Evolutionary conservation across 2,888 invertebrate genomes (phyloP).

Genomic region (Cantharis rufa): DNA sequence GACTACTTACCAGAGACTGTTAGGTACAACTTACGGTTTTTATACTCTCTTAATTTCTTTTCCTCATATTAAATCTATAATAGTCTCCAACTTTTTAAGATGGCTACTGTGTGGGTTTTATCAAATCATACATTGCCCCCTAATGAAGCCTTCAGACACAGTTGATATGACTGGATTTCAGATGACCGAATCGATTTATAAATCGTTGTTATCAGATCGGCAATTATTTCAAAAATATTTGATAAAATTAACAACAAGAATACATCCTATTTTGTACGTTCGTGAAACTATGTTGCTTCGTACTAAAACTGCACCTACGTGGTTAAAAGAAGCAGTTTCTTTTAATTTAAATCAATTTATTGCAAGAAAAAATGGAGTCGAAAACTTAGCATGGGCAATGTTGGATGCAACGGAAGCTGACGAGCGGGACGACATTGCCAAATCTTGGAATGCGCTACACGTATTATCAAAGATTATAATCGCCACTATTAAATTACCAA

Average conservation of each 20-base stretch:
- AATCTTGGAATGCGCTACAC: conserved; percentile 71
- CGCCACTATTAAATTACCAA: conserved; percentile 59
- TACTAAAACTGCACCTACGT: conserved; percentile 60
- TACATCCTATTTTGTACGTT: conserved; percentile 66
- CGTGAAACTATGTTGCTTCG: conserved; percentile 72
- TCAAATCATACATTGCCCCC: conserved; percentile 70
- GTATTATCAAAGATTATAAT: conserved; percentile 68
- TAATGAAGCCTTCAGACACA: conserved; percentile 60
- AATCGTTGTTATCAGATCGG: conserved; percentile 59
- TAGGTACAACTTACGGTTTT: conserved; percentile 58
- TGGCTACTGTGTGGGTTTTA: conserved; percentile 70
- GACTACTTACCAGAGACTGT: conserved; percentile 60
- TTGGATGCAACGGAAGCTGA: conserved; percentile 51
- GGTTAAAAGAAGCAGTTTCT: conserved; percentile 66
- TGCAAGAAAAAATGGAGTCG: conserved; percentile 65
- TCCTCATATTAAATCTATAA: conserved; percentile 61
- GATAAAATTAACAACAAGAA: conserved; percentile 58
- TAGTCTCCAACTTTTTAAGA: conserved; percentile 62
- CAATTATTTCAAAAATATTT: conserved; percentile 59
- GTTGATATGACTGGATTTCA: conserved; percentile 43
- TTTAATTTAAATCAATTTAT: conserved; percentile 65
- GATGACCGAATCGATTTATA: conserved; percentile 64
- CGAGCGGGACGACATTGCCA: conserved; percentile 55
- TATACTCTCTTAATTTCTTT: conserved; percentile 55
- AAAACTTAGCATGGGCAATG: conserved; percentile 67